Evolutionary conservation across 37 sponge, comb jelly and placozoan genomes (phyloP).

Genomic region (Ianthella basta): DNA sequence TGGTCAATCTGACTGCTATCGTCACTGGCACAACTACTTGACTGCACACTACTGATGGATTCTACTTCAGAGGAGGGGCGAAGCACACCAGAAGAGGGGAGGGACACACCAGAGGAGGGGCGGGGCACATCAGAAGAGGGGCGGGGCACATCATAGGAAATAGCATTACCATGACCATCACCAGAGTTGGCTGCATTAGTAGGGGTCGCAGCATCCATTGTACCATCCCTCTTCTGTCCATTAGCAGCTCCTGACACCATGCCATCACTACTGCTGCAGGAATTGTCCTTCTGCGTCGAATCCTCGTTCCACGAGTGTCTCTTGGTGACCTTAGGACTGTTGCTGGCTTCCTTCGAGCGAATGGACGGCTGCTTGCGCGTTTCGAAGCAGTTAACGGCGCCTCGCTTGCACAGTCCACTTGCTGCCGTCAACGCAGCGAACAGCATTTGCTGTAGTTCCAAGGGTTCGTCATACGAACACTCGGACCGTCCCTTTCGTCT

Average conservation of each 20-base stretch:
- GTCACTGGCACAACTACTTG: neutral
- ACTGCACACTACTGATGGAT: neutral
- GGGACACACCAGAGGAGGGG: neutral
- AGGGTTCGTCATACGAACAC: neutral
- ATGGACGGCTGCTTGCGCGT: neutral
- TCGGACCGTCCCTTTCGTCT: slow-evolving; percentile 1
- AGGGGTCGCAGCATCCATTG: neutral
- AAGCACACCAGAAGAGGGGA: neutral
- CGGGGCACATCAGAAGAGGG: too few relatives aligned
- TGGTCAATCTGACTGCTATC: neutral
- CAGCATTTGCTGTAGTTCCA: neutral
- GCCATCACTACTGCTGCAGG: neutral
- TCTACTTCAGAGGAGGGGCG: too few relatives aligned
- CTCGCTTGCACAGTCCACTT: neutral
- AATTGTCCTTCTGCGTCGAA: neutral
- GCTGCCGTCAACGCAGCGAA: neutral
- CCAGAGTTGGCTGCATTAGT: neutral
- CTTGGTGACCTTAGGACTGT: neutral
- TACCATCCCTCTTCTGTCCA: neutral
- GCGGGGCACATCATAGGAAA: too few relatives aligned
- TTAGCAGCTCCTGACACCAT: neutral
- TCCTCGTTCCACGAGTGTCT: neutral
- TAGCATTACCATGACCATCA: too few relatives aligned
- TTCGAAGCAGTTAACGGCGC: slow-evolving; percentile 7
- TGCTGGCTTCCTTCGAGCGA: slow-evolving; percentile 13